Evolutionary conservation across 2,888 invertebrate genomes (phyloP).

Genomic region (Eilema caniola): DNA sequence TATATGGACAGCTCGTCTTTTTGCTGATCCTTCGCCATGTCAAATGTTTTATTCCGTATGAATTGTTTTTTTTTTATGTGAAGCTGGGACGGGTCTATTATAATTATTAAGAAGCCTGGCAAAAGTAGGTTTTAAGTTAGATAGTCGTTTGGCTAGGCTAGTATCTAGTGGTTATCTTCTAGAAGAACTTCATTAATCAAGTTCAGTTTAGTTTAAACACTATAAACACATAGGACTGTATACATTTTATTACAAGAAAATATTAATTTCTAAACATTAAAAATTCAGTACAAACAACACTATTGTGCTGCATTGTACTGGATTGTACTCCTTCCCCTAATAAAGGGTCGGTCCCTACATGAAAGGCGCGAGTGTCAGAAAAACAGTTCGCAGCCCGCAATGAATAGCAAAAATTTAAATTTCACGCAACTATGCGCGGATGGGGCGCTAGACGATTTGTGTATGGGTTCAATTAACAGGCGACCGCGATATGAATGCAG

Average conservation of each 20-base stretch:
- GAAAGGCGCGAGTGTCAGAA: constrained; percentile 75
- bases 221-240: neutral
- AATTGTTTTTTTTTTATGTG: too few relatives aligned
- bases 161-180: too few relatives aligned
- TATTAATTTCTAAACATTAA: neutral
- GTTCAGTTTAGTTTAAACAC: neutral
- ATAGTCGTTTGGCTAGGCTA: too few relatives aligned
- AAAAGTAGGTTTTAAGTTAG: too few relatives aligned
- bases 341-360: constrained; percentile 67
- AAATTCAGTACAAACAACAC: constrained; percentile 15
- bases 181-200: too few relatives aligned
- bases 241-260: neutral
- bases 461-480: constrained; percentile 37
- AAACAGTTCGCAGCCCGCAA: constrained; percentile 78
- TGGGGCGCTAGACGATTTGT: constrained; percentile 49
- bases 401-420: constrained; percentile 86
- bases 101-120: too few relatives aligned
- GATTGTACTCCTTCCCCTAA: constrained; percentile 42
- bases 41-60: too few relatives aligned
- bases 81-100: too few relatives aligned
- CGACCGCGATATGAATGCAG: constrained; percentile 20
- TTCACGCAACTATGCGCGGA: constrained; percentile 75
- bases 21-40: too few relatives aligned
- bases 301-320: constrained; percentile 51
- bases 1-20: too few relatives aligned